These are phyloP conservation scores for Ochotona curzoniae DNA, from an alignment of 2,113 vertebrate species.

Conservation along the genomic window DNA sequence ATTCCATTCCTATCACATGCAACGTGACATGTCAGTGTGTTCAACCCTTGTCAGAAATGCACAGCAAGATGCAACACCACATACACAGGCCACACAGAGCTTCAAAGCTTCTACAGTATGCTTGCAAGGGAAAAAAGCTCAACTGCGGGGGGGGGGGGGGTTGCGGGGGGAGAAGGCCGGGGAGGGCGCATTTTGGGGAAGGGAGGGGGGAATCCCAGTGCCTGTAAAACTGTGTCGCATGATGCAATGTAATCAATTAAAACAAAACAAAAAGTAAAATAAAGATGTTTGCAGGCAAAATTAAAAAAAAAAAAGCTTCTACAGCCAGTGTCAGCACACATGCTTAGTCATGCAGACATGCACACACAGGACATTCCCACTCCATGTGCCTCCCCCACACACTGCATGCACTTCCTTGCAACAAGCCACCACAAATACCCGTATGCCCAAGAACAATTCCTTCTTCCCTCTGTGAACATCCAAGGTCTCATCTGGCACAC, in stretches of 20 bases:
- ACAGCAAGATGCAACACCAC: neutral
- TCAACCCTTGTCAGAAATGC: neutral
- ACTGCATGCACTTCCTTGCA: neutral
- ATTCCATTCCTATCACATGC: neutral
- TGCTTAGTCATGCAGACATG: neutral
- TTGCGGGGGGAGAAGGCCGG: no score
- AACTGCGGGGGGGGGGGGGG: no score
- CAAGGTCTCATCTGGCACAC: neutral
- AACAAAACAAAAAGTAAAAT: no score
- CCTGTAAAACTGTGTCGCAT: no score
- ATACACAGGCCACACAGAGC: neutral
- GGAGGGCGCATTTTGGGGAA: no score
- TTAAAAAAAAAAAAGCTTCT: no score
- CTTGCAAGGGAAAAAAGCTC: no score
- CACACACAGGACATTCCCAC: neutral
- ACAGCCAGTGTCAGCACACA: neutral
- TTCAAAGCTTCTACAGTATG: neutral
- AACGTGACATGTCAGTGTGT: neutral
- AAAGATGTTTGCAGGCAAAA: no score
- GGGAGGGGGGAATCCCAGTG: no score
- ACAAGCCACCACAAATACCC: neutral
- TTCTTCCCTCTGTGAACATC: neutral
- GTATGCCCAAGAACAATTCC: neutral
- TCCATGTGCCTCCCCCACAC: neutral
- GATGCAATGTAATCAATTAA: no score